A percentile compares a stretch with the other conserved stretches of the same genome.
Evolutionary conservation across 2,888 invertebrate genomes (phyloP).

Genomic region (Harmothoe impar): DNA sequence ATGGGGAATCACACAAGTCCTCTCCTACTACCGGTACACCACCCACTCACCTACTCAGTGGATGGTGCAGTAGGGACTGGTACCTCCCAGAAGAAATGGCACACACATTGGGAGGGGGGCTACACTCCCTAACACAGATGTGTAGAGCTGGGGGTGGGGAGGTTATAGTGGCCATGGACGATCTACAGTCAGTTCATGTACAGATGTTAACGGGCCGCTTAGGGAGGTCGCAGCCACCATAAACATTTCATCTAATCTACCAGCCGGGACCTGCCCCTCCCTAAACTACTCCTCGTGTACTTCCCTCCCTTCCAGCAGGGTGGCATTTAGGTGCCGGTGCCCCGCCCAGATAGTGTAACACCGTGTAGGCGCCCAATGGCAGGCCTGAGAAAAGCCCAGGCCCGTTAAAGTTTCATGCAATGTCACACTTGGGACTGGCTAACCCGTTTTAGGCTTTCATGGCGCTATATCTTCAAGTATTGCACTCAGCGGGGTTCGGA

Average conservation of each 20-base stretch:
- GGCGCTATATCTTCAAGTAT: conserved; percentile 59
- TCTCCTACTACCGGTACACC: too few species aligned
- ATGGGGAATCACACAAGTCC: too few species aligned
- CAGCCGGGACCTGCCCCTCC: conserved; percentile 22
- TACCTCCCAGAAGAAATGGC: not conserved
- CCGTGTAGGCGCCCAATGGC: conserved; percentile 14
- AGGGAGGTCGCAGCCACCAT: conserved; percentile 35
- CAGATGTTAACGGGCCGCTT: conserved; percentile 57
- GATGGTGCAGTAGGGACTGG: not conserved
- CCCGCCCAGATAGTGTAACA: not conserved
- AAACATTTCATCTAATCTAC: conserved; percentile 63
- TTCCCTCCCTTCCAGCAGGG: not conserved
- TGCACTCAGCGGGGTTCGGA: conserved; percentile 52
- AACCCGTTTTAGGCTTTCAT: conserved; percentile 60
- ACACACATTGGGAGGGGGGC: not conserved
- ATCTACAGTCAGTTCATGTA: conserved; percentile 60
- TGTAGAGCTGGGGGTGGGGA: not conserved
- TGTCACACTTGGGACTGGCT: conserved; percentile 41
- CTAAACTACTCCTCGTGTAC: not conserved
- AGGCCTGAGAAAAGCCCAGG: conserved; percentile 31
- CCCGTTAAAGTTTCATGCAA: conserved; percentile 55
- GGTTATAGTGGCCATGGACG: not conserved
- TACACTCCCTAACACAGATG: not conserved
- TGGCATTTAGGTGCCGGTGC: not conserved
- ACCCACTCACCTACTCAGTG: not conserved